Conservation (phyloP, 2,113 vertebrate genomes). For the Alces alces region DNA sequence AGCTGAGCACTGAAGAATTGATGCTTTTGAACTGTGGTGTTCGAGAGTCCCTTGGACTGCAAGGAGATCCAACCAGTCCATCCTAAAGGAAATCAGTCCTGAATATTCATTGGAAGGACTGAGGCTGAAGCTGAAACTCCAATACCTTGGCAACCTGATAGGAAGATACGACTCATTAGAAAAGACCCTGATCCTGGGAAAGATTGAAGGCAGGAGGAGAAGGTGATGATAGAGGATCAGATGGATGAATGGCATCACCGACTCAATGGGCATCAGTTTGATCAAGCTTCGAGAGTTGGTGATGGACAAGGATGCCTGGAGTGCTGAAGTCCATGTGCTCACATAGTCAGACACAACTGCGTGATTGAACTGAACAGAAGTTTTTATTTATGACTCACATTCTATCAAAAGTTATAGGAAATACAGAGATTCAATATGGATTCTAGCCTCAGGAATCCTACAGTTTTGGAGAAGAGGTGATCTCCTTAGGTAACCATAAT, state of each 20-base stretch:
- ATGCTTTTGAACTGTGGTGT: not conserved
- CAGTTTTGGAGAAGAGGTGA: not conserved
- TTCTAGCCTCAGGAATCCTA: not conserved
- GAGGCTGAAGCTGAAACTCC: not conserved
- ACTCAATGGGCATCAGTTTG: not conserved
- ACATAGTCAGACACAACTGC: not conserved
- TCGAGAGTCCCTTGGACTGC: not conserved
- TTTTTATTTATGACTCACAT: not conserved
- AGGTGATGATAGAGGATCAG: not conserved
- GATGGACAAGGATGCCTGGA: not conserved
- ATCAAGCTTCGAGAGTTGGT: not conserved
- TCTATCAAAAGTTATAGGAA: constrained; percentile 8
- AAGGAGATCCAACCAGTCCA: not conserved
- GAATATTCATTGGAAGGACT: not conserved
- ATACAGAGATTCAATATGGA: not conserved
- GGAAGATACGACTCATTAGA: not conserved
- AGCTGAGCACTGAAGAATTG: not conserved
- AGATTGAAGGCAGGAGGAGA: not conserved
- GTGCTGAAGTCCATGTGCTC: not conserved
- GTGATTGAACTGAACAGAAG: not conserved
- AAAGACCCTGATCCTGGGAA: not conserved
- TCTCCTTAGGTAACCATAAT: not conserved
- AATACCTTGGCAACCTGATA: not conserved
- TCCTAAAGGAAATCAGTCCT: not conserved
- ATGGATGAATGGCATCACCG: not conserved